Evolutionary conservation across 1,140 invertebrate species (phyloP), one percentile per base, ranked within the genome.

Genomic region (Caenorhabditis inopinata): DNA sequence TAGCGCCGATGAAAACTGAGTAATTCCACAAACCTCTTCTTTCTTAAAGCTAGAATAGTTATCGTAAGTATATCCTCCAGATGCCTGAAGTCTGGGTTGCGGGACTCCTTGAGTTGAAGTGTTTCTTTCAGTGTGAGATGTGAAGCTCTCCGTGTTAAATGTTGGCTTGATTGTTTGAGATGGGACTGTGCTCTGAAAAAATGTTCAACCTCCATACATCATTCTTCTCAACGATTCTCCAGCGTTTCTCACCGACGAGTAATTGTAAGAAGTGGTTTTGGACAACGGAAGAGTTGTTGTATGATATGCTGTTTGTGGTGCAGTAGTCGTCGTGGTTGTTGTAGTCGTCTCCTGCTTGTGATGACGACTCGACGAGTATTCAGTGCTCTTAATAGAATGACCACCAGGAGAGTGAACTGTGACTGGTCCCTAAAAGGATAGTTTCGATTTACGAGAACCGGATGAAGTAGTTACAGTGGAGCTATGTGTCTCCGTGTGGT

Each of bases 271-370:
- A 35, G 80, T 77, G 29, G 46, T 76, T 45, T 74, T 76, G 16
- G 80, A 68, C 18, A 77, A 11, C 21, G 80, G 80, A 73, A 21
- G 25, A 46, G 80, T 81, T 6, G 79, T 79, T 1, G 62, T 79
- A 18, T 74, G 73, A 49, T 45, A 47, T 14, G 23, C 29, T 42
- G 42, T n/a, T 25, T 4, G 21, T n/a, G 42, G 62, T 42, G 38
- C 32, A 74, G 45, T 23, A 4, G 38, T 42, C 11, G 74, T 81
- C 3, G 79, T 45, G 23, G 45, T 81, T 6, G 79, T 81, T 5
- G 80, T 81, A 9, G 80, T n/a, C n/a, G n/a, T 76, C 32, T 81
- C 80, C 29, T 79, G 42, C 25, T 75, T 77, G 74, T 81, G 47
- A 49, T 78, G 80, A 47, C 75, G 80, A 42, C 53, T 78, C 2